These are phyloP conservation scores for Chiroxiphia lanceolata DNA, from an alignment of 2,797 vertebrate genomes.

Conservation along the genomic window DNA sequence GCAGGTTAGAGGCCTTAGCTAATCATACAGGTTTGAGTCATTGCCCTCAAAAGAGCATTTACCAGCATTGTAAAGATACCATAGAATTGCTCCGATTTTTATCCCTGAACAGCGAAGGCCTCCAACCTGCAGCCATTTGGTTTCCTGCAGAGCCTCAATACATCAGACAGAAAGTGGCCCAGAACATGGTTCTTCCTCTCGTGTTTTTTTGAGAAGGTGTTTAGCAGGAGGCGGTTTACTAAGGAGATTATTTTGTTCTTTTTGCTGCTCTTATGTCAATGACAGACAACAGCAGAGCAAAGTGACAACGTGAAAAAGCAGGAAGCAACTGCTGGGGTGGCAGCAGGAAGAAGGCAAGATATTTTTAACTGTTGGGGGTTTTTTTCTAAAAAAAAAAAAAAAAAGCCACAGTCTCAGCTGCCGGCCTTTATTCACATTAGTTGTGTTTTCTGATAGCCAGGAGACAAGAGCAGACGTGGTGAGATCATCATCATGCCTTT, in stretches of 20 bases:
- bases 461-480: constrained; percentile 11
- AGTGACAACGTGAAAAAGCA: constrained; percentile 24
- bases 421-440: background rate
- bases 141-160: constrained; percentile 11
- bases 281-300: background rate
- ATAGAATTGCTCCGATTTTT: background rate
- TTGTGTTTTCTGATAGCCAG: constrained; percentile 17
- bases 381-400: background rate
- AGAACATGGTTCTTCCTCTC: background rate
- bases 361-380: constrained; percentile 16
- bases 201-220: background rate
- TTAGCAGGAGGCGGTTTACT: constrained; percentile 9
- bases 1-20: background rate
- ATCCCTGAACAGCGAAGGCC: background rate
- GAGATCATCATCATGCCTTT: constrained; percentile 25
- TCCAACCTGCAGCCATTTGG: constrained; percentile 7
- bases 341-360: constrained; percentile 41
- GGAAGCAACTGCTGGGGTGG: constrained; percentile 44
- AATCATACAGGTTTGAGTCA: constrained; percentile 13
- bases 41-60: constrained; percentile 11
- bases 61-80: accelerated
- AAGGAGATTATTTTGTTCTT: constrained; percentile 49
- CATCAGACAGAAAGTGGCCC: background rate
- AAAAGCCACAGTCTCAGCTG: background rate
- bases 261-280: constrained; percentile 1